phyloP scores from a whole-genome alignment of 2,113 vertebrate species.

The Corythaeola cristata region DNA sequence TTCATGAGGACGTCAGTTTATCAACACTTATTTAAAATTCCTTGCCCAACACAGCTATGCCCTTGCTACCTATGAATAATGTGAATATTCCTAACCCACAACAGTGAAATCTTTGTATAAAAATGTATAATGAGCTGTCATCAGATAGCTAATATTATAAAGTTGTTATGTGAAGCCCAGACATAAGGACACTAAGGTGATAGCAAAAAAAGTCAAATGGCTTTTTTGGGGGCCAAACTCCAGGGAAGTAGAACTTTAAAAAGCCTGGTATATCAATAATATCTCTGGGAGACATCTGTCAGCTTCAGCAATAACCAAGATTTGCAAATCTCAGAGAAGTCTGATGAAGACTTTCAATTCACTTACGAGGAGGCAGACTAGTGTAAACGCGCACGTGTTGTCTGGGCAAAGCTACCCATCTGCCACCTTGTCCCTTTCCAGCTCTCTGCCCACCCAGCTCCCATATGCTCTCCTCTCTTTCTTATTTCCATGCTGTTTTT shows the following conservation, averaged over 20 bases:
- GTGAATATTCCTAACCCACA: background rate
- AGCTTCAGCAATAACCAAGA: background rate
- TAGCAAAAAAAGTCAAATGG: background rate
- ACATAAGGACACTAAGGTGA: background rate
- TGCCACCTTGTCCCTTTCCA: background rate
- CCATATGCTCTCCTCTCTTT: background rate
- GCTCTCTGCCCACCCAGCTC: background rate
- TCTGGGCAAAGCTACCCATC: background rate
- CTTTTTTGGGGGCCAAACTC: background rate
- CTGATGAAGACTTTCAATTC: background rate
- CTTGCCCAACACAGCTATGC: background rate
- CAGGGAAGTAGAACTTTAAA: background rate
- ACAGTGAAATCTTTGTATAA: background rate
- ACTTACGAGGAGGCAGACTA: background rate
- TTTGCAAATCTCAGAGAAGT: background rate
- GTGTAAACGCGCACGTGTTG: accelerated
- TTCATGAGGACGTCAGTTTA: background rate
- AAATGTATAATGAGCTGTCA: background rate
- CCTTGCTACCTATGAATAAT: background rate
- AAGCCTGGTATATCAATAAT: background rate
- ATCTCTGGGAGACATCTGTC: background rate
- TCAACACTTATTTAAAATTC: background rate
- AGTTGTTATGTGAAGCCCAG: background rate
- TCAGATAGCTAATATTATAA: background rate
- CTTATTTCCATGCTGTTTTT: background rate